phyloP scores from a whole-genome alignment of 2,888 invertebrate genomes.

The Nemotelus nigrinus region DNA sequence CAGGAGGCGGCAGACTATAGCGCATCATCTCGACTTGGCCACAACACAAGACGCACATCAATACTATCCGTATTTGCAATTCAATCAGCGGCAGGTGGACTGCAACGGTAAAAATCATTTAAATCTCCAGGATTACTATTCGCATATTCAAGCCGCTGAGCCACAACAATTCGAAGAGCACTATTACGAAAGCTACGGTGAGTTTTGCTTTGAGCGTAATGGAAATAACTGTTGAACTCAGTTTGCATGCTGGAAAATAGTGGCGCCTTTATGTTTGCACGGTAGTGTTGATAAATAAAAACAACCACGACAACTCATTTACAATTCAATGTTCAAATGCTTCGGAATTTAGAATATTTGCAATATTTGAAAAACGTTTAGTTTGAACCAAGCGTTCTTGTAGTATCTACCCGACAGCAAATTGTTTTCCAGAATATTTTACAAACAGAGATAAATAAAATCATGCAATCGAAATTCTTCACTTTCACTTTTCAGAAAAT shows the following conservation, averaged over 20 bases:
- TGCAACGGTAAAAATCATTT: slow-evolving; percentile 57
- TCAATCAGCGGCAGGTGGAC: slow-evolving; percentile 54
- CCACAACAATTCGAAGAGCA: slow-evolving; percentile 20
- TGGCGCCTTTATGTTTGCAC: too few species aligned
- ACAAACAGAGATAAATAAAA: too few species aligned
- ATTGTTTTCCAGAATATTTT: too few species aligned
- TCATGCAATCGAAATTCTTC: not conserved
- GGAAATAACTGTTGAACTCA: too few species aligned
- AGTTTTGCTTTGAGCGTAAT: not conserved
- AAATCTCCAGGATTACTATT: slow-evolving; percentile 63
- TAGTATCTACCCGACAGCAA: too few species aligned
- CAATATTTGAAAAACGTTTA: too few species aligned
- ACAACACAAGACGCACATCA: slow-evolving; percentile 57
- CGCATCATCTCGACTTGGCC: slow-evolving; percentile 66
- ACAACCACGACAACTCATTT: too few species aligned
- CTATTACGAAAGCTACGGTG: slow-evolving; percentile 44
- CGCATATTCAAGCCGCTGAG: slow-evolving; percentile 52
- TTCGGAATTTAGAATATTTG: too few species aligned
- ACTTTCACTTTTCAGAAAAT: slow-evolving; percentile 15
- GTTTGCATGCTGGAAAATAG: too few species aligned
- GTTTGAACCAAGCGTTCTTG: too few species aligned
- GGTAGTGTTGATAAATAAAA: too few species aligned
- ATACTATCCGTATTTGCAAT: slow-evolving; percentile 55
- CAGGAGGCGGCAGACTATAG: slow-evolving; percentile 63
- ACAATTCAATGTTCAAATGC: too few species aligned